A percentile compares a stretch with the other conserved stretches of the same genome.
These are phyloP conservation scores for Perizoma flavofasciatum DNA, from an alignment of 2,888 invertebrate species.

Conservation along the genomic window DNA sequence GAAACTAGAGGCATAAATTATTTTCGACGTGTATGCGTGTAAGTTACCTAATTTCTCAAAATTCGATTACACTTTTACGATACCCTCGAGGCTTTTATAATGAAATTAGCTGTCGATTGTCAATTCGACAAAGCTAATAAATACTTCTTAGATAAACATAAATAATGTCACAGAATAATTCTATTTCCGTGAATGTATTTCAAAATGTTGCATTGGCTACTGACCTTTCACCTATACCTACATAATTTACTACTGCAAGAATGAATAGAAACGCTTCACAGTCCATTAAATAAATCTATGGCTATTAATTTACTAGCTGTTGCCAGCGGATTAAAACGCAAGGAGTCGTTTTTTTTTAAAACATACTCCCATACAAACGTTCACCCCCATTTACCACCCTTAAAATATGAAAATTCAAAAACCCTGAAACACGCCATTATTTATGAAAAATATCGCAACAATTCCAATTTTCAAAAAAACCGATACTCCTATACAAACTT, in stretches of 20 bases:
- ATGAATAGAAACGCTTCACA: slow-evolving; percentile 14
- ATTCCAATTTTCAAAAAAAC: too few species aligned
- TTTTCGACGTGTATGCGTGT: slow-evolving; percentile 2
- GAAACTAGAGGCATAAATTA: slow-evolving; percentile 14
- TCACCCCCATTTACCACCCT: too few species aligned
- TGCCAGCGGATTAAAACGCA: too few species aligned
- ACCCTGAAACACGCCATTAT: too few species aligned
- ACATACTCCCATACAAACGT: too few species aligned
- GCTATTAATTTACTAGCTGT: background rate
- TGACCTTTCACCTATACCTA: slow-evolving; percentile 42
- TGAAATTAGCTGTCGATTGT: slow-evolving; percentile 54
- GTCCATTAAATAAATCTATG: slow-evolving; percentile 11
- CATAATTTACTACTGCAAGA: slow-evolving; percentile 2
- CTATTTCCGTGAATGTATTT: slow-evolving; percentile 22
- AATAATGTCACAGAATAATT: slow-evolving; percentile 55
- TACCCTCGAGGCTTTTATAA: slow-evolving; percentile 47
- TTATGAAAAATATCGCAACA: too few species aligned
- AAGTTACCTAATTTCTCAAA: slow-evolving; percentile 40
- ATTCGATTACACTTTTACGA: slow-evolving; percentile 40
- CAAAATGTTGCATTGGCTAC: slow-evolving; percentile 38
- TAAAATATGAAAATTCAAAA: too few species aligned
- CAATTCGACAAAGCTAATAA: slow-evolving; percentile 43
- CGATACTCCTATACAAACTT: too few species aligned
- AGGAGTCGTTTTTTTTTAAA: too few species aligned
- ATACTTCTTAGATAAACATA: slow-evolving; percentile 43